These are phyloP conservation scores for Phainopepla nitens DNA, from an alignment of 2,113 vertebrate species.

Conservation along the genomic window DNA sequence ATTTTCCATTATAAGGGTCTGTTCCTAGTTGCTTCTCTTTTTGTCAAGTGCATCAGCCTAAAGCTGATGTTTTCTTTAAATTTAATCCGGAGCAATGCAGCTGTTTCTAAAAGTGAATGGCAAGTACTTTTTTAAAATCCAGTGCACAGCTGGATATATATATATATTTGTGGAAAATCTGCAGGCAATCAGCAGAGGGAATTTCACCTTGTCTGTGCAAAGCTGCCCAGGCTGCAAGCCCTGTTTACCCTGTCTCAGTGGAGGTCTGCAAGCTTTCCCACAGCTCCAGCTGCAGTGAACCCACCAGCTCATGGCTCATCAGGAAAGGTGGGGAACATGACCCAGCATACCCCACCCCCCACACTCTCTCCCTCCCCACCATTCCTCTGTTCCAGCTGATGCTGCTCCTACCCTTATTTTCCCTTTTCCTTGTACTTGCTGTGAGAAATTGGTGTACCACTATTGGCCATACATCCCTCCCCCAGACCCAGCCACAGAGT, in stretches of 20 bases:
- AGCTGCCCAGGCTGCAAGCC: not conserved
- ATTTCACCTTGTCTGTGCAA: not conserved
- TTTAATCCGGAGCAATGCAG: not conserved
- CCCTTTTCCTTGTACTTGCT: not conserved
- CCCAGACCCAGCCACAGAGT: not conserved
- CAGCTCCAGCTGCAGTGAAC: not conserved
- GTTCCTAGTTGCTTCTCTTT: not conserved
- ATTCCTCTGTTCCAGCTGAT: not conserved
- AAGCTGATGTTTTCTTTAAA: not conserved
- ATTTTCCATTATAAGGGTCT: not conserved
- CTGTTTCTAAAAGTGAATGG: not conserved
- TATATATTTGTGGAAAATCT: not conserved
- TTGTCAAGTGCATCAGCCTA: not conserved
- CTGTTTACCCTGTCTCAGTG: not conserved
- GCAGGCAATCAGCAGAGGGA: not conserved
- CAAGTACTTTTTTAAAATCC: not conserved
- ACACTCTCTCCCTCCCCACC: accelerated
- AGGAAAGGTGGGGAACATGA: not conserved
- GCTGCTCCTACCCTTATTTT: not conserved
- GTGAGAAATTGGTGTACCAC: not conserved
- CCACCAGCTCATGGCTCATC: accelerated
- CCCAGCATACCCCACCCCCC: not conserved
- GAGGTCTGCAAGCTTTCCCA: not conserved
- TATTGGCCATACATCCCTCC: accelerated
- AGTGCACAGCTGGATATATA: not conserved